Evolutionary conservation across 2,113 vertebrate species (phyloP).

Genomic region (Hypocryptadius cinnamomeus): DNA sequence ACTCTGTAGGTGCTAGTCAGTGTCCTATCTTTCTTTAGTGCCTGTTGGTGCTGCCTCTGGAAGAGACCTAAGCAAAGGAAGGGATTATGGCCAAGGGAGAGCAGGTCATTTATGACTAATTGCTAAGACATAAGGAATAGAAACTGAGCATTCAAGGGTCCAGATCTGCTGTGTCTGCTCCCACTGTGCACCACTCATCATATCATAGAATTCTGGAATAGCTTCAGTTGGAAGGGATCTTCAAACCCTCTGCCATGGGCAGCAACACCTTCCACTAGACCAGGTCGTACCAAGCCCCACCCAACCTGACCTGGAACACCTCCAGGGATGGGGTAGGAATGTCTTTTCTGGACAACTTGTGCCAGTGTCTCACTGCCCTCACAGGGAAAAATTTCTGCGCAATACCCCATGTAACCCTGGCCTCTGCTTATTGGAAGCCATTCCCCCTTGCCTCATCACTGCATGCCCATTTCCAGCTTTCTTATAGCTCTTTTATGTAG

Average conservation of each 20-base stretch:
- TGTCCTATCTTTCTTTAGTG: not conserved
- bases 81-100: not conserved
- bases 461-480: not conserved
- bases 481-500: not conserved
- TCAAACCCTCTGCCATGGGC: not conserved
- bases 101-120: not conserved
- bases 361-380: not conserved
- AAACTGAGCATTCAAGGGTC: not conserved
- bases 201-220: not conserved
- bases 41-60: not conserved
- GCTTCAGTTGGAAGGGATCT: not conserved
- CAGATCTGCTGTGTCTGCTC: not conserved
- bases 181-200: not conserved
- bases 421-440: not conserved
- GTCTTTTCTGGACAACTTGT: not conserved
- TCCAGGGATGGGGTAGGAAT: not conserved
- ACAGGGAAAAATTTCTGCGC: not conserved
- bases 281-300: not conserved
- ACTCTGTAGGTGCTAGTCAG: not conserved
- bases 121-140: not conserved
- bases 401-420: not conserved
- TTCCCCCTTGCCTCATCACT: not conserved
- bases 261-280: not conserved
- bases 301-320: not conserved
- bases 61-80: not conserved